These are phyloP conservation scores for Allophyes oxyacanthae DNA, from an alignment of 2,888 invertebrate species.

Conservation along the genomic window DNA sequence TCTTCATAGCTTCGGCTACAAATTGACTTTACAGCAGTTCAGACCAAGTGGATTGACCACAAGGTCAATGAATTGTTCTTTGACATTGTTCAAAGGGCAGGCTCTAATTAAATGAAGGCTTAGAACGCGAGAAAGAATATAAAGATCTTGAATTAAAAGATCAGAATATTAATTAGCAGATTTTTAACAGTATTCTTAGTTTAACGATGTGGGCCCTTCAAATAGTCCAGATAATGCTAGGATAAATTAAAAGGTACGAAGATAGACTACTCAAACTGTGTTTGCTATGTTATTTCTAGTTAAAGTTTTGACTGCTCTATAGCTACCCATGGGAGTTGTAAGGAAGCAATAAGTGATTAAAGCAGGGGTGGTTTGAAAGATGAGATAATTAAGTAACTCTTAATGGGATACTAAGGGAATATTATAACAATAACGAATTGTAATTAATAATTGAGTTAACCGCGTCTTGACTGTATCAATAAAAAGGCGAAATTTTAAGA, in stretches of 20 bases:
- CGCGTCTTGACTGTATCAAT: too few relatives aligned
- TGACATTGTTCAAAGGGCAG: conserved; percentile 49
- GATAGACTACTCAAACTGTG: background rate
- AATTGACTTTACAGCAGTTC: conserved; percentile 44
- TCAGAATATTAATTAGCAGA: too few relatives aligned
- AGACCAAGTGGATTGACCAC: conserved; percentile 38
- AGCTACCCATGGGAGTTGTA: conserved; percentile 28
- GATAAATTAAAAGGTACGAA: background rate
- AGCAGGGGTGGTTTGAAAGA: conserved; percentile 12
- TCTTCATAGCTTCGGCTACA: conserved; percentile 39
- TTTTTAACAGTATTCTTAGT: too few relatives aligned
- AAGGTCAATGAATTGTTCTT: conserved; percentile 50
- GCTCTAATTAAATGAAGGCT: conserved; percentile 49
- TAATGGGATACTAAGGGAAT: background rate
- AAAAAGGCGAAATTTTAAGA: too few relatives aligned
- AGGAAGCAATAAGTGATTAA: conserved; percentile 43
- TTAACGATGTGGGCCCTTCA: too few relatives aligned
- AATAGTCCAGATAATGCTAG: too few relatives aligned
- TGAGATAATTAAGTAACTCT: conserved; percentile 26
- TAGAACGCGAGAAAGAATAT: conserved; percentile 43
- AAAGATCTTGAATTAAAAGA: conserved; percentile 6
- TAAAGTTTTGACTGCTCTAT: conserved; percentile 23
- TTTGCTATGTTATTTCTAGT: conserved; percentile 22
- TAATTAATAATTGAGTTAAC: too few relatives aligned
- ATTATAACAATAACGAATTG: background rate